These are phyloP conservation scores for Bradypodion pumilum DNA, from an alignment of 2,797 vertebrate genomes.

Conservation along the genomic window DNA sequence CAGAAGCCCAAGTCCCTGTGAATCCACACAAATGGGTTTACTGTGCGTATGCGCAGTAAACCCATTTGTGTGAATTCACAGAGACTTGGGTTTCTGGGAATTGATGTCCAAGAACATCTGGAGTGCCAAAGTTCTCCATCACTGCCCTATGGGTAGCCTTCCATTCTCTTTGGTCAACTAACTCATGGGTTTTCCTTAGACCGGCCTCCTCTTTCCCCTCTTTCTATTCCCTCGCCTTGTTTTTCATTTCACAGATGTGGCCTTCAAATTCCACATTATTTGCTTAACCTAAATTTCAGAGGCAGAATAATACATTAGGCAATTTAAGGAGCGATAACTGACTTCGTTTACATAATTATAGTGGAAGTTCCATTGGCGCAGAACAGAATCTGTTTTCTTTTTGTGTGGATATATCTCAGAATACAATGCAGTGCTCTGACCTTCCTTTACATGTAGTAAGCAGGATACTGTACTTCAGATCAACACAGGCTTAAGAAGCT, in stretches of 20 bases:
- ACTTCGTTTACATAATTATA: neutral
- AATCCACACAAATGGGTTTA: too few species aligned
- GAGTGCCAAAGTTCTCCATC: too few species aligned
- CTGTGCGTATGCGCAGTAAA: too few species aligned
- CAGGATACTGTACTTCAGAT: slow-evolving; percentile 14
- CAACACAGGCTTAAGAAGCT: slow-evolving; percentile 15
- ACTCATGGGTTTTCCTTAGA: neutral
- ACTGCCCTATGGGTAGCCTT: too few species aligned
- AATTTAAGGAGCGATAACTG: neutral
- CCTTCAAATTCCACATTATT: neutral
- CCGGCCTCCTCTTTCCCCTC: neutral
- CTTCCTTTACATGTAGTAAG: slow-evolving; percentile 14
- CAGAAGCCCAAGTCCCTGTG: too few species aligned
- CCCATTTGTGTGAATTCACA: too few species aligned
- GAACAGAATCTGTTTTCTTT: neutral
- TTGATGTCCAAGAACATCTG: too few species aligned
- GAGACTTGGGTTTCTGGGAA: too few species aligned
- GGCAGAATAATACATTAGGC: neutral
- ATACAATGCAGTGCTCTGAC: neutral
- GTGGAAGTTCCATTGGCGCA: neutral
- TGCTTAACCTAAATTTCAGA: neutral
- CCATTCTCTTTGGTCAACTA: neutral
- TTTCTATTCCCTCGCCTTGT: neutral
- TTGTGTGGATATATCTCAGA: neutral
- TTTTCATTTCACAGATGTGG: neutral